Evolutionary conservation across 2,797 vertebrate genomes (phyloP), one percentile per base, ranked within the genome.

Genomic region (Valencia hispanica): DNA sequence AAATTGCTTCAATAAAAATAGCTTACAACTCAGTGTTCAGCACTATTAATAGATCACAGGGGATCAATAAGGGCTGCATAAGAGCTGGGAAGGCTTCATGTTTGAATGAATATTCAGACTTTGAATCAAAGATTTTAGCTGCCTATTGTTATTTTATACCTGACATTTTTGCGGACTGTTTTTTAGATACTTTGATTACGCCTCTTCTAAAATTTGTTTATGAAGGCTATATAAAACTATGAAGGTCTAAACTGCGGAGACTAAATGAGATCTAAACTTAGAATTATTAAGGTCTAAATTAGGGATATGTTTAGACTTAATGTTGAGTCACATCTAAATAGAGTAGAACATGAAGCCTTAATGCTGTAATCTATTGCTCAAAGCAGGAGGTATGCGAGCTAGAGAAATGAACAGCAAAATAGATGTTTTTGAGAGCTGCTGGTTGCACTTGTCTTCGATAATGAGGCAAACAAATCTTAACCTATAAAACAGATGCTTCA

Each of bases 31-130:
- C 34, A 61, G 43, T 41, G 72, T 50, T 80, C 61, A 25, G 5
- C 51, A 1, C 72, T 86, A 86, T 81, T 80, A 83, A 85, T 84
- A 89, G 79, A 88, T 79, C 65, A 77, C n/a, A 47, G 41, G 50
- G n/a, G 79, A 68, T 78, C 12, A 27, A 3, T 50, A 51, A 74
- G 53, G 14, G 18, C 27, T 47, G 41, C n/a, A 4, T 51, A 68
- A 51, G 41, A 41, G 27, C 30, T 63, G 57, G 12, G 12, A 43
- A 59, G n/a, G 27, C n/a, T 36, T 61, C 55, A 34, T 73, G 59
- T 34, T 74, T 9, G 34, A 74, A 53, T 34, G 17, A 47, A 10
- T n/a, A 43, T 18, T 61, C 51, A 41, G 25, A 4, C 51, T 14
- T 63, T 34, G 3, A 36, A 63, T 20, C 59, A 32, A 63, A 20